Conservation (phyloP, 2,113 vertebrate species). For the Epinephelus moara region DNA sequence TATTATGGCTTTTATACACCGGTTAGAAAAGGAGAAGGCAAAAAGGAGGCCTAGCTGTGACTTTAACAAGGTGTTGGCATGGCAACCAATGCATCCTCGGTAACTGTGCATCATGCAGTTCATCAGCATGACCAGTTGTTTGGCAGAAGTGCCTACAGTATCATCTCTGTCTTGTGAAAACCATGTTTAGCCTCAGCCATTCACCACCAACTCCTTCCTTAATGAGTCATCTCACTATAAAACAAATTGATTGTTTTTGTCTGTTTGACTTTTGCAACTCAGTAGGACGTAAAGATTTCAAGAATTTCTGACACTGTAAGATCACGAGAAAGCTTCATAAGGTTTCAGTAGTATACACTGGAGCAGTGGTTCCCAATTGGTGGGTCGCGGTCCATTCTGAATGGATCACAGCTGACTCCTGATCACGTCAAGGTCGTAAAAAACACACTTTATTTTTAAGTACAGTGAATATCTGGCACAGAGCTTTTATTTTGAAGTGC, state of each 20-base stretch:
- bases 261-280: background rate
- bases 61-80: slow-evolving; percentile 37
- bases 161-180: background rate
- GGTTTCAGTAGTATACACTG: background rate
- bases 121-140: background rate
- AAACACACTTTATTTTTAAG: no score
- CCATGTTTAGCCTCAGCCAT: background rate
- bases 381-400: no score
- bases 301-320: no score
- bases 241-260: background rate
- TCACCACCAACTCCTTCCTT: background rate
- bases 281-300: background rate
- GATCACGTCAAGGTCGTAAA: no score
- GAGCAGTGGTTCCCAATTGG: no score
- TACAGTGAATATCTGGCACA: no score
- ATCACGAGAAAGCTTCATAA: background rate
- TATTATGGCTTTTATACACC: slow-evolving; percentile 21
- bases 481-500: no score
- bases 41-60: slow-evolving; percentile 1
- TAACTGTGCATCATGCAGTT: slow-evolving; percentile 1
- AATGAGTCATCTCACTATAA: background rate
- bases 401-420: no score
- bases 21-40: slow-evolving; percentile 3
- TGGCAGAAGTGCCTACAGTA: background rate
- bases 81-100: slow-evolving; percentile 10